Conservation (phyloP, 2,888 invertebrate species). For the Xanthia icteritia region DNA sequence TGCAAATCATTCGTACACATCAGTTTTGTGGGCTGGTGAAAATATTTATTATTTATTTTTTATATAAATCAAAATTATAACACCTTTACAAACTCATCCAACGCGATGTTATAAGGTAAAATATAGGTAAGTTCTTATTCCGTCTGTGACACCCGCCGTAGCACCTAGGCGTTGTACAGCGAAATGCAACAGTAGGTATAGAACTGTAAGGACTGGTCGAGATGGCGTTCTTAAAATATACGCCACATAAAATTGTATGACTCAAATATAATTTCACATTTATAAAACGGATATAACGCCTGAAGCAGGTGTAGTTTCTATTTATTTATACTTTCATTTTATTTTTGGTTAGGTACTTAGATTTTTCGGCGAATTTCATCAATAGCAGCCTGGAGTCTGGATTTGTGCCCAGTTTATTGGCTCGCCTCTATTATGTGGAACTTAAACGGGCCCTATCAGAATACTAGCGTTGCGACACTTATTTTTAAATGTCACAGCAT, state of each 20-base stretch:
- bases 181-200: conserved; percentile 13
- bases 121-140: neutral
- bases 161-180: neutral
- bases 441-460: too few species aligned
- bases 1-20: neutral
- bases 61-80: too few species aligned
- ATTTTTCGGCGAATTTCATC: neutral
- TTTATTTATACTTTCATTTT: conserved; percentile 8
- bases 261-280: conserved; percentile 20
- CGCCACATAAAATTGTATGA: conserved; percentile 37
- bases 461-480: too few species aligned
- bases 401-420: neutral
- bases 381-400: neutral
- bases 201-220: conserved; percentile 1
- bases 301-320: neutral
- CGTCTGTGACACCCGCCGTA: neutral
- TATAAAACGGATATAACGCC: conserved; percentile 16
- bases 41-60: neutral
- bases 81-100: too few species aligned
- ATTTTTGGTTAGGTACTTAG: neutral
- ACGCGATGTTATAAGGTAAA: too few species aligned
- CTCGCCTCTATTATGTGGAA: neutral
- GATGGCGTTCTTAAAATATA: conserved; percentile 47
- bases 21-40: neutral
- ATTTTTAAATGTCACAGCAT: too few species aligned